These are phyloP conservation scores for Anser brachyrhynchus DNA, from an alignment of 2,113 vertebrate genomes.

Conservation along the genomic window DNA sequence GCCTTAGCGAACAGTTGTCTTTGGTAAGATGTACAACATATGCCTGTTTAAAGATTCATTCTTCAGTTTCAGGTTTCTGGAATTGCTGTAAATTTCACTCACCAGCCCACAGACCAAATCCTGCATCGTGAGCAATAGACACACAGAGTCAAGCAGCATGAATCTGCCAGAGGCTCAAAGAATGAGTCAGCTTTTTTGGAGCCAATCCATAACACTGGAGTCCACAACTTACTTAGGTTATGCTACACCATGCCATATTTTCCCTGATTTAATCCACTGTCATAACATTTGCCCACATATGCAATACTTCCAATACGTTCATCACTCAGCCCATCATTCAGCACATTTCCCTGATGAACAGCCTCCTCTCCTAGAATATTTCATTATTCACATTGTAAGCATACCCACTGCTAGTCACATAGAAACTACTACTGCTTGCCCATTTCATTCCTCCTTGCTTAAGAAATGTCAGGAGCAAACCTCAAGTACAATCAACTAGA, in stretches of 20 bases:
- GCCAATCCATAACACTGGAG: background rate
- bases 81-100: conserved; percentile 47
- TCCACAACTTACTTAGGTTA: background rate
- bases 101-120: conserved; percentile 2
- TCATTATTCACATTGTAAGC: background rate
- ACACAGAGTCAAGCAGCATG: conserved; percentile 5
- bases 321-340: background rate
- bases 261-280: background rate
- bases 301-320: background rate
- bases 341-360: background rate
- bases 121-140: background rate
- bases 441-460: background rate
- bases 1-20: background rate
- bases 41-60: conserved; percentile 22
- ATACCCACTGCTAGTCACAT: background rate
- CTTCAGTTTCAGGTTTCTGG: background rate
- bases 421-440: background rate
- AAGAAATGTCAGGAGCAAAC: background rate
- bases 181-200: conserved; percentile 43
- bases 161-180: conserved; percentile 24
- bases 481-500: background rate
- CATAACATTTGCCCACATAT: background rate
- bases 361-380: background rate
- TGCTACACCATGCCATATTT: background rate
- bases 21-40: background rate